Base-by-base conservation (phyloP, 2,113 vertebrate genomes). In the Heliornis fulica region DNA sequence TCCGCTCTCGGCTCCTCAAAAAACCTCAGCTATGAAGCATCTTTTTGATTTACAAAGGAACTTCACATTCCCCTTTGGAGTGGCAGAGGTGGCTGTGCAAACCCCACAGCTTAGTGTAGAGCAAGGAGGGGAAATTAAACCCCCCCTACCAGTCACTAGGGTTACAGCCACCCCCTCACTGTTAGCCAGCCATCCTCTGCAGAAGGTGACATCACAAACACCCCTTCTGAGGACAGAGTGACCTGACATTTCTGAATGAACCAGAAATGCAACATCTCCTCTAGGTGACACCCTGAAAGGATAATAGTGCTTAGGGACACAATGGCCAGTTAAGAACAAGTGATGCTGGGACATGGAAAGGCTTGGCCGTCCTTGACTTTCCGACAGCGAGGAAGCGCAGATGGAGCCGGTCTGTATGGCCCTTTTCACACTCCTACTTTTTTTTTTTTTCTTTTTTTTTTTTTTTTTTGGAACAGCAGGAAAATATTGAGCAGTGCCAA, bases 401-500 rank as follows among this genome's bases (percentile, higher is more conserved):
- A 95, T 95, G 95, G 96, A 95, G 91, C 51, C 81, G 83, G 71
- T 40, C 83, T 95, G 77, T 60, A 71, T 15, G 72, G 59, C 36
- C 87, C 51, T 74, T 86, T 90, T 87, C 90, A 92, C 50, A 63
- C 75, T 96, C 76, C 5, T 46, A 40, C 61, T 84, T 63, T 83
- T 84, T 86, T 59, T 59, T 83, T 43, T 41, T 46, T n/a, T n/a
- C n/a, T 64, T 53, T 48, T 15, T 46, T 60, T 69, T 18, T 53
- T n/a, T n/a, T n/a, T n/a, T n/a, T n/a, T n/a, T n/a, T n/a, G n/a
- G 89, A 80, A 90, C 15, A 72, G 63, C 86, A 97, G 94, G 88
- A 93, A 97, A 97, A 94, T 87, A 96, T 41, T 29, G 59, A 89
- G 36, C 32, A 75, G 82, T 90, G 94, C 90, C 95, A 97, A 94